Evolutionary conservation across 2,797 vertebrate genomes (phyloP).

Genomic region (Sebastes diploproa): DNA sequence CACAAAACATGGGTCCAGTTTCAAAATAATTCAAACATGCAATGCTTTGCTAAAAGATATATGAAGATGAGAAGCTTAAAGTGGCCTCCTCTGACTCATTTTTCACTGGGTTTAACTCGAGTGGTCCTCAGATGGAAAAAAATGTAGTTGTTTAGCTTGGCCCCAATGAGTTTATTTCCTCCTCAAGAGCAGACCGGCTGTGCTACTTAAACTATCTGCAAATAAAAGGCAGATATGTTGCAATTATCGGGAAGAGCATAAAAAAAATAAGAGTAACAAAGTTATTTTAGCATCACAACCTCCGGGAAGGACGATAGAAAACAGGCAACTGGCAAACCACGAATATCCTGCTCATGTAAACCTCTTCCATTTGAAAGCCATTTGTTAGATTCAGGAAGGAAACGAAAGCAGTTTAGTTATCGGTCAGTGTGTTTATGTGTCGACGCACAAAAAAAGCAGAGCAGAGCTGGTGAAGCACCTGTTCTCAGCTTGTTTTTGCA

Average conservation of each 20-base stretch:
- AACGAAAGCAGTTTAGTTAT: not conserved
- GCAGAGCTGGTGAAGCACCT: not conserved
- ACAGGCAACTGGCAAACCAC: slow-evolving; percentile 43
- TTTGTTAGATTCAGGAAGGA: slow-evolving; percentile 42
- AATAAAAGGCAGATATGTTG: slow-evolving; percentile 22
- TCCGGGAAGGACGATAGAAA: slow-evolving; percentile 11
- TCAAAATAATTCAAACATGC: not conserved
- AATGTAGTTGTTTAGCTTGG: slow-evolving; percentile 26
- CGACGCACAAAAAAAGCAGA: not conserved
- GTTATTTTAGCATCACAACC: not conserved
- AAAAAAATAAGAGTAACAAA: not conserved
- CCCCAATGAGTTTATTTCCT: slow-evolving; percentile 35
- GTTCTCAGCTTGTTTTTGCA: not conserved
- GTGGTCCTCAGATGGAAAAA: slow-evolving; percentile 1
- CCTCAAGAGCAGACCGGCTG: slow-evolving; percentile 25
- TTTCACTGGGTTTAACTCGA: not conserved
- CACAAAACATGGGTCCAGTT: slow-evolving; percentile 11
- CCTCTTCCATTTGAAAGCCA: slow-evolving; percentile 24
- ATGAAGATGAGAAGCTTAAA: not conserved
- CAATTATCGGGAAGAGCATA: not conserved
- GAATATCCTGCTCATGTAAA: slow-evolving; percentile 63
- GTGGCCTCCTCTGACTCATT: not conserved
- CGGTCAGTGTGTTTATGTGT: not conserved
- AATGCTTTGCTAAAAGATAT: not conserved
- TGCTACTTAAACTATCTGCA: slow-evolving; percentile 20